A percentile compares a stretch with the other conserved stretches of the same genome.
Conservation (phyloP, 2,113 vertebrate species). For the Bothrops jararaca region DNA sequence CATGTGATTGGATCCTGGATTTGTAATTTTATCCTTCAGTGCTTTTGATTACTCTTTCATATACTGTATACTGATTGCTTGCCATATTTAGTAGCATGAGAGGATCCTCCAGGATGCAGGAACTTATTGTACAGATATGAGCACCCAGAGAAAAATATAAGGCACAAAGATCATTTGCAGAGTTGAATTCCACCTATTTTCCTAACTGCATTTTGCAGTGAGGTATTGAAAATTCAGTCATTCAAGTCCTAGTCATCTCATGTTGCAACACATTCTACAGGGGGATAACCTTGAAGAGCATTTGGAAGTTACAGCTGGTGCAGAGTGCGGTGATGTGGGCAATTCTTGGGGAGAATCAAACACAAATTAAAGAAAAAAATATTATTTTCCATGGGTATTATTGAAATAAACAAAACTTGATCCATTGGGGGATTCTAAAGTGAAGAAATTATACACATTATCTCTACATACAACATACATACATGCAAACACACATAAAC, state of each 20-base stretch:
- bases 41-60: constrained; percentile 35
- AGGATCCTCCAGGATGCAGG: constrained; percentile 4
- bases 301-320: neutral
- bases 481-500: neutral
- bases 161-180: neutral
- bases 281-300: neutral
- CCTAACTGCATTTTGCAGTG: neutral
- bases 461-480: neutral
- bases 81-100: constrained; percentile 25
- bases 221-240: neutral
- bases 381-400: neutral
- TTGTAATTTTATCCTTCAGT: constrained; percentile 52
- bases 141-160: accelerated
- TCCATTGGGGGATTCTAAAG: neutral
- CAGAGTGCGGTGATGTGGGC: neutral
- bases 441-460: neutral
- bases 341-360: neutral
- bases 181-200: neutral
- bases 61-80: constrained; percentile 34
- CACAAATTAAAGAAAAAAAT: neutral
- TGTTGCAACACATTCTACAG: neutral
- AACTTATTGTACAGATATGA: neutral
- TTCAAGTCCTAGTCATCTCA: neutral
- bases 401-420: neutral
- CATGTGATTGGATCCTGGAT: constrained; percentile 27